Evolutionary conservation across 2,113 vertebrate genomes (phyloP), one percentile per base, ranked within the genome.

Genomic region (Cynopterus brachyotis): DNA sequence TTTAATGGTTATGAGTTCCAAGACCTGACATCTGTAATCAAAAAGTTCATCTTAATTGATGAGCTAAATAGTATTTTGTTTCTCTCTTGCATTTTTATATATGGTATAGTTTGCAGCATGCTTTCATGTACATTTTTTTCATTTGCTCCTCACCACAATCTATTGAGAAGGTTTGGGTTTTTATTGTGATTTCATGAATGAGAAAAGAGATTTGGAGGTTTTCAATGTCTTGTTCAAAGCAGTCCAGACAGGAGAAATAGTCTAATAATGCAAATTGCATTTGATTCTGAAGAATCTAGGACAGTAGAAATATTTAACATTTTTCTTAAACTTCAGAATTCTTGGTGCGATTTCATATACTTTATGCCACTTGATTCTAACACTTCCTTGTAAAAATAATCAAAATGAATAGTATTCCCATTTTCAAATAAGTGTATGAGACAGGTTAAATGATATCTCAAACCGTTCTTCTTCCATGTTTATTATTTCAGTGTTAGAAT

Each of bases 281-380:
- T 82, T 91, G n/a, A 53, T 79, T 90, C 67, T 35, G 20, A 76
- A 79, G n/a, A 70, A 94, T 59, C 9, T 92, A 94, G 11, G 64
- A n/a, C 62, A 55, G 11, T 70, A 66, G 30, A 70, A 84, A 84
- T 78, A 78, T 50, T 87, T 78, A 78, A 59, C 0, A 13, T 53
- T 94, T 95, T 78, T n/a, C 30, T 62, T 90, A 78, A 96, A 37
- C 16, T 90, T 53, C 17, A 60, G 12, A 85, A n/a, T 79, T 92
- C 64, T 42, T 69, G 62, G 20, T 83, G 28, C 79, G 37, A 84
- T 91, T 92, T 96, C 22, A 69, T 76, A 67, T 50, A 78, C 64
- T 19, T 90, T 86, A 32, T 87, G 53, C 94, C 30, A 50, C 60
- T 60, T 72, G 55, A 42, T 90, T 80, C 53, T 86, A 82, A 45